Evolutionary conservation across 2,797 vertebrate genomes (phyloP), one percentile per base, ranked within the genome.

Genomic region (Malurus leucopterus): DNA sequence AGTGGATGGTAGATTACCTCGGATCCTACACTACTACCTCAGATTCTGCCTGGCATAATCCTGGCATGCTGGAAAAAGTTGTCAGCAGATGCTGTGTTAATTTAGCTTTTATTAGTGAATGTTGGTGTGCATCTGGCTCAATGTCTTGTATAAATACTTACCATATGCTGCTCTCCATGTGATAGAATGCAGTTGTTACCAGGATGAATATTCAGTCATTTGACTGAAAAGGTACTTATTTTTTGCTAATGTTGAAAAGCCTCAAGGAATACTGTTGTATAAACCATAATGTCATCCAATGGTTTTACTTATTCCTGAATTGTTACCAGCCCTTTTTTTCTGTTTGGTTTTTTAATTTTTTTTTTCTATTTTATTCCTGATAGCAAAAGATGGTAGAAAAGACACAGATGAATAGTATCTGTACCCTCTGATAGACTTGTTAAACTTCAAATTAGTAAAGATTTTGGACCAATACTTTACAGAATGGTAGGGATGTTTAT

Each of bases 21-120:
- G 2, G 24, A 47, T 63, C 17, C 36, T 67, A 32, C 16, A 71
- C 13, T 29, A 8, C n/a, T 21, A 11, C 30, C 15, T 58, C 38
- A 24, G 29, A 63, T 49, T 80, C 47, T 72, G 47, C 38, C 40
- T 73, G 73, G 23, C 36, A 38, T 8, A 50, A 57, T 26, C 13
- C 47, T 65, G 43, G 29, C 22, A 41, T n/a, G 12, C 26, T 75
- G 68, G 30, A 51, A 55, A 74, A 85, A 72, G n/a, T 10, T 72
- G 29, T 77, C 21, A 74, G 62, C 58, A 71, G 58, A 36, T 54
- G 57, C 6, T 59, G 16, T 14, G 16, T 58, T 89, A 78, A 81
- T 92, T 91, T 81, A 74, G 8, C 24, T 81, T 84, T 89, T 58
- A 58, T 74, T 84, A 74, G 30, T 47, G 36, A 58, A 70, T 27